These are phyloP conservation scores for Rhynchonycteris naso DNA, from an alignment of 2,797 vertebrate species.

Conservation along the genomic window DNA sequence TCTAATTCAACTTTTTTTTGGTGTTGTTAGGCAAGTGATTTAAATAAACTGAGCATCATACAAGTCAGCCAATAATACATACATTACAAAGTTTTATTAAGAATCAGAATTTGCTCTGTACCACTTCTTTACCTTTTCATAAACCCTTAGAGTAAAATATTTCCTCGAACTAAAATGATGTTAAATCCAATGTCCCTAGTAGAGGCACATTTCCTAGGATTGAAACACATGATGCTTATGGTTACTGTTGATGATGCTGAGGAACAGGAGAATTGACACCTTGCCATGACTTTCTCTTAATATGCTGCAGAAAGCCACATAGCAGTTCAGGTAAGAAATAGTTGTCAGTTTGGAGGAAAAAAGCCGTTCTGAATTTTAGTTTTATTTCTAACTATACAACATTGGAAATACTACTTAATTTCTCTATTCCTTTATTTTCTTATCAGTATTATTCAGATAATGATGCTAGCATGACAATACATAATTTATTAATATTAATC, in stretches of 20 bases:
- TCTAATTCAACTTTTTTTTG: background rate
- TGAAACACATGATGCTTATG: background rate
- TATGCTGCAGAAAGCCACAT: background rate
- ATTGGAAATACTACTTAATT: background rate
- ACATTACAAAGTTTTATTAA: background rate
- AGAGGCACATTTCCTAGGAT: background rate
- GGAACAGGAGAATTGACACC: background rate
- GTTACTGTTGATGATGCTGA: background rate
- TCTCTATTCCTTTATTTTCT: background rate
- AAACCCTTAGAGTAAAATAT: background rate
- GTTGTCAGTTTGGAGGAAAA: background rate
- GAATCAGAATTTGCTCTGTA: background rate
- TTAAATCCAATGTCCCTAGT: background rate
- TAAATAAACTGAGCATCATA: background rate
- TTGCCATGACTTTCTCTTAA: background rate
- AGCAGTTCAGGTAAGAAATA: background rate
- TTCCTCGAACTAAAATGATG: background rate
- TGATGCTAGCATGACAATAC: background rate
- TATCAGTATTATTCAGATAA: background rate
- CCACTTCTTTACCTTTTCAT: background rate
- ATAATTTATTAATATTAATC: background rate
- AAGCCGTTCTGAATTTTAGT: background rate
- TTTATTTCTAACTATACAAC: background rate
- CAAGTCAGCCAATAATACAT: background rate
- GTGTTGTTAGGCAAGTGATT: conserved; percentile 13